phyloP scores from a whole-genome alignment of 2,888 invertebrate genomes.

The Chrysolina oricalcia region DNA sequence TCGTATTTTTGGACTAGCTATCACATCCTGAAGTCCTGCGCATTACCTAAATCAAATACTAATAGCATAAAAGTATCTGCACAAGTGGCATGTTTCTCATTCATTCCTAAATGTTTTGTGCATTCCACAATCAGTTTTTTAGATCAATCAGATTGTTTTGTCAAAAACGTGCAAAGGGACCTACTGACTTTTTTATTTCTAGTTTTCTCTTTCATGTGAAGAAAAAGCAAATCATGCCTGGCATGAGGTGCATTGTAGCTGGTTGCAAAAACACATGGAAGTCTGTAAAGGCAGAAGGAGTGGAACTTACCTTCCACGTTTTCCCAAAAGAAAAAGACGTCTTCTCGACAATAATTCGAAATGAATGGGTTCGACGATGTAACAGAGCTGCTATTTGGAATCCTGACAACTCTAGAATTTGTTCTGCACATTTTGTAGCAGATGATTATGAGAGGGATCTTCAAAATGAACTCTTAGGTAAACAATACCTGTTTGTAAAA shows the following conservation, averaged over 20 bases:
- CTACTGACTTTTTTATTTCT: no score
- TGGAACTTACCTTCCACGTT: conserved; percentile 5
- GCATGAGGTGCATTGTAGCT: conserved; percentile 34
- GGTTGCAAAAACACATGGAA: conserved; percentile 28
- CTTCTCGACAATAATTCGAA: conserved; percentile 27
- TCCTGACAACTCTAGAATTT: conserved; percentile 34
- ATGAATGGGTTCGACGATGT: conserved; percentile 42
- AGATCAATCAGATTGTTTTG: no score
- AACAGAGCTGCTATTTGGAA: conserved; percentile 38
- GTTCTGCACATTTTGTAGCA: conserved; percentile 40
- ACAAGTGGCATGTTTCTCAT: no score
- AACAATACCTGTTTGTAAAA: conserved; percentile 12
- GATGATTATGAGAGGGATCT: conserved; percentile 44
- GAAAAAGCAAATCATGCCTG: conserved; percentile 29
- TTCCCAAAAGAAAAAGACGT: conserved; percentile 32
- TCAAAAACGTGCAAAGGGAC: no score
- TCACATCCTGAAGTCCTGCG: no score
- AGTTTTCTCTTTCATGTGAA: no score
- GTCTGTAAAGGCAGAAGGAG: background rate
- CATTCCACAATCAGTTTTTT: no score
- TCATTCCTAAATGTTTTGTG: no score
- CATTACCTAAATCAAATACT: no score
- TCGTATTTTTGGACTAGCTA: no score
- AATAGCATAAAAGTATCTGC: no score
- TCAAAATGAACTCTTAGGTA: conserved; percentile 37